phyloP scores from a whole-genome alignment of 2,113 vertebrate species.

The Tamias sibiricus region DNA sequence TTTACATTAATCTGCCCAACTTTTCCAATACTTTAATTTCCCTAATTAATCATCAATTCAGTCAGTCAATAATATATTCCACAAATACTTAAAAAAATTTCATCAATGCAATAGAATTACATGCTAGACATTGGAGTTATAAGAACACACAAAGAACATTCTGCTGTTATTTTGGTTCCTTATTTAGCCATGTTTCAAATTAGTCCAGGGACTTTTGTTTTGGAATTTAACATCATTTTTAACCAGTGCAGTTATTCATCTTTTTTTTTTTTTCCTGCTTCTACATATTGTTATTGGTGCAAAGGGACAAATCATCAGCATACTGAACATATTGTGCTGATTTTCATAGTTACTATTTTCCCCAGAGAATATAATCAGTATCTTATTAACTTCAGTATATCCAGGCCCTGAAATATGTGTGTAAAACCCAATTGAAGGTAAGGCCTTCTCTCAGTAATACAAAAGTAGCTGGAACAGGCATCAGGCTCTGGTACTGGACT shows the following conservation, averaged over 20 bases:
- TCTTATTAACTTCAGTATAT: not conserved
- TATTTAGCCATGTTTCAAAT: not conserved
- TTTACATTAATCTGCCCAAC: not conserved
- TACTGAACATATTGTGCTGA: not conserved
- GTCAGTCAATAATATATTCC: not conserved
- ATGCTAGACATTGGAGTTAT: not conserved
- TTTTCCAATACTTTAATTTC: not conserved
- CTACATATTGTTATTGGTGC: not conserved
- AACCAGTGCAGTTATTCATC: not conserved
- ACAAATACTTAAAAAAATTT: not conserved
- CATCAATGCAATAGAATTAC: rapidly evolving
- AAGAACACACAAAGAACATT: not conserved
- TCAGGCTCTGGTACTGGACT: not conserved
- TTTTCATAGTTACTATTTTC: not conserved
- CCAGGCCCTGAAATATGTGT: not conserved
- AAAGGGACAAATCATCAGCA: not conserved
- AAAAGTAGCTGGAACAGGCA: not conserved
- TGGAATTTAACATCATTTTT: not conserved
- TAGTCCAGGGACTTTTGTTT: not conserved
- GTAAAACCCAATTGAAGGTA: not conserved
- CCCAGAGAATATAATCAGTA: not conserved
- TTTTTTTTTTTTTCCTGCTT: not conserved
- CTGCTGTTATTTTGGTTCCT: not conserved
- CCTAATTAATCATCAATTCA: not conserved
- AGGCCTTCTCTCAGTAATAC: not conserved